Conservation (phyloP, 2,888 invertebrate species). For the Ametastegia equiseti region DNA sequence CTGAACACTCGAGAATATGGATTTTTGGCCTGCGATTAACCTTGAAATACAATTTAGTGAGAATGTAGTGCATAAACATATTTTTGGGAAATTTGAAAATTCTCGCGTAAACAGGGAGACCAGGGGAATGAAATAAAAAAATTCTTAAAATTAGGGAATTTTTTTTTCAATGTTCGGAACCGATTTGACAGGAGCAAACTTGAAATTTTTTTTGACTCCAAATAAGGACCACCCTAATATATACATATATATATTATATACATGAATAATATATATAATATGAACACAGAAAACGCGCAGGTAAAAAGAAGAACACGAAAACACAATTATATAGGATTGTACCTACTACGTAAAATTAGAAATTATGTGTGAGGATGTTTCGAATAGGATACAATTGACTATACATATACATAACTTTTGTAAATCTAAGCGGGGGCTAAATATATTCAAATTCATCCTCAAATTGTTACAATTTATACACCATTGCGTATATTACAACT, state of each 20-base stretch:
- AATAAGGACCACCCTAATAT: no score
- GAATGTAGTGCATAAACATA: no score
- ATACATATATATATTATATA: neutral
- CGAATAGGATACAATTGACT: constrained; percentile 23
- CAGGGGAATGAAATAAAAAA: no score
- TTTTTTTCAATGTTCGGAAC: no score
- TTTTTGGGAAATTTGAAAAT: no score
- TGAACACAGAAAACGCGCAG: neutral
- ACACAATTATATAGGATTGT: constrained; percentile 14
- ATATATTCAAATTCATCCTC: constrained; percentile 13
- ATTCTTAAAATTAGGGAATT: no score
- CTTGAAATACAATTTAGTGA: no score
- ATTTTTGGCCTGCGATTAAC: no score
- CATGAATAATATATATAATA: neutral
- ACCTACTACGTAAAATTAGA: constrained; percentile 36
- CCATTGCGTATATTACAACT: neutral
- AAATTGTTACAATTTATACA: constrained; percentile 27
- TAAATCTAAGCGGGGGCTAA: constrained; percentile 15
- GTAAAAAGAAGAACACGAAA: neutral
- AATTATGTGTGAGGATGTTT: constrained; percentile 38
- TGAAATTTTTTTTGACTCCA: no score
- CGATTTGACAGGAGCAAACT: no score
- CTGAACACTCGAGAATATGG: no score
- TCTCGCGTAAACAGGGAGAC: no score
- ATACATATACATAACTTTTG: constrained; percentile 25